Conservation (phyloP, 2,888 invertebrate genomes). For the Cephus nigrinus region DNA sequence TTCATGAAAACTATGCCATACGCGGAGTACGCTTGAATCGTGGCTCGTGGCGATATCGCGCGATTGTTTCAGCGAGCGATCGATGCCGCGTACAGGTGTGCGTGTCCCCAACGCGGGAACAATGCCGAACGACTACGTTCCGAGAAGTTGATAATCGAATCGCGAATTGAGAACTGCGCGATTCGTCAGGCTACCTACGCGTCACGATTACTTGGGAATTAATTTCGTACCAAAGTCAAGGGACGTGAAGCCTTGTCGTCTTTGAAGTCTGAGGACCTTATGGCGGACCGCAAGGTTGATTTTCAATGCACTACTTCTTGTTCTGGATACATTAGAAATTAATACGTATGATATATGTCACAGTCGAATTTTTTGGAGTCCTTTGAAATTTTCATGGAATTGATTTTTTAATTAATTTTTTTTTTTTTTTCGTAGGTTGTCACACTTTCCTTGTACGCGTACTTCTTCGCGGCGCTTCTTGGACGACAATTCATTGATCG, state of each 20-base stretch:
- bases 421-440: conserved; percentile 78
- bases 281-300: neutral
- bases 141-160: neutral
- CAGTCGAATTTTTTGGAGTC: too few species aligned
- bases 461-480: conserved; percentile 89
- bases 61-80: neutral
- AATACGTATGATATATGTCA: too few species aligned
- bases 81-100: neutral
- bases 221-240: neutral
- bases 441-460: conserved; percentile 89
- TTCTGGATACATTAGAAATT: too few species aligned
- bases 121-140: neutral
- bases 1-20: neutral
- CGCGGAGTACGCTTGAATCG: neutral
- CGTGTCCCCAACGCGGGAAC: neutral
- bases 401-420: neutral
- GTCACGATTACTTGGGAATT: too few species aligned
- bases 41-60: neutral
- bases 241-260: neutral
- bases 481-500: conserved; percentile 82
- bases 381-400: neutral
- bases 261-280: neutral
- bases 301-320: too few species aligned
- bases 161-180: neutral
- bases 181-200: too few species aligned